Base-by-base conservation (phyloP, 2,888 invertebrate genomes). In the Tinea trinotella region DNA sequence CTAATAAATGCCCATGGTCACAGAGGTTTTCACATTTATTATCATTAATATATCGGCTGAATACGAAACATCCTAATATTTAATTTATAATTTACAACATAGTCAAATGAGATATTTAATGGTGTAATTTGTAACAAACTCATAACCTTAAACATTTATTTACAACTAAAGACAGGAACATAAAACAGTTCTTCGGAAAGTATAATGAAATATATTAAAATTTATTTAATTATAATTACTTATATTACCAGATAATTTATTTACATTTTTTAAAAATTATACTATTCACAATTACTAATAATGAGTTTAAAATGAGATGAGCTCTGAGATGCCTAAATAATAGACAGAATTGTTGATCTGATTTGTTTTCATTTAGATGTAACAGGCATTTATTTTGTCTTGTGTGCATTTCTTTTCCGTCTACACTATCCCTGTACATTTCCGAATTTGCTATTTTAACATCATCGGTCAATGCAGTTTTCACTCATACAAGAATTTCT, bases 141-240 rank as follows among this genome's bases (percentile, higher is more conserved):
- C 24, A 40, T 13, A 18, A 19, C 18, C 53, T 36, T 36, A 53
- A 19, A 19, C 35, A 46, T 17, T 34, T 82, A 83, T 83, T 74
- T 82, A 84, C 80, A 83, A 75, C 80, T 82, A 83, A 77, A 63
- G 68, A 71, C 78, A 84, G 82, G 85, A 85, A 85, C 85, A 83
- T 79, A 84, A 82, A 79, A 80, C 78, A 82, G 82, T 81, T 76
- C 76, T 70, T 82, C 76, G 69, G 74, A 74, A 78, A 76, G 74
- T 72, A 68, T 74, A 71, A 64, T 74, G 75, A 78, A 72, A 82
- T 83, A 84, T 84, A 83, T 83, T 84, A 85, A 76, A 76, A 68
- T 76, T 76, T 78, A 44, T 74, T 67, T 67, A 68, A 74, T 67
- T 68, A 66, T 72, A 74, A 59, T 68, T 71, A 69, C 70, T 74